Evolutionary conservation across 2,797 vertebrate genomes (phyloP).

Genomic region (Tympanoctomys barrerae): DNA sequence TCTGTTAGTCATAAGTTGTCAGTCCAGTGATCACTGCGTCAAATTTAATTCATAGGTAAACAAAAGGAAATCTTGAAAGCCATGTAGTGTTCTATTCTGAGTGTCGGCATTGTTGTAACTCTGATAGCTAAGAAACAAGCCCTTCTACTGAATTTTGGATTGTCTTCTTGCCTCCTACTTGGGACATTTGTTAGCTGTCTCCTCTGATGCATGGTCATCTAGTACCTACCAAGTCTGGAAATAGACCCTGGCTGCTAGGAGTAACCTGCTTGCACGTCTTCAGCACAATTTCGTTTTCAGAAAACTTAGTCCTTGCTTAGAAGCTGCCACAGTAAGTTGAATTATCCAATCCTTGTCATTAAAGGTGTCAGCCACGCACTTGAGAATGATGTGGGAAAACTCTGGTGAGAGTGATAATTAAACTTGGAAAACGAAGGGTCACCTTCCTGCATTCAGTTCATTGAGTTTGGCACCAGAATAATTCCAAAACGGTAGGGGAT

Average conservation of each 20-base stretch:
- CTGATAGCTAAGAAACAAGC: not conserved
- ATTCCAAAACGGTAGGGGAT: slow-evolving; percentile 72
- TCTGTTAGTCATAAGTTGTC: slow-evolving; percentile 75
- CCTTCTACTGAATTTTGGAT: not conserved
- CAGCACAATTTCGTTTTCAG: slow-evolving; percentile 55
- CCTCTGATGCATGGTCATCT: not conserved
- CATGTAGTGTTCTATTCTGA: slow-evolving; percentile 30
- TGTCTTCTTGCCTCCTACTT: not conserved
- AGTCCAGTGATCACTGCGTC: slow-evolving; percentile 75
- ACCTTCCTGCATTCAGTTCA: slow-evolving; percentile 73
- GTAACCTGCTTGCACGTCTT: not conserved
- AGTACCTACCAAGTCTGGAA: not conserved
- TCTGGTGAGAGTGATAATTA: slow-evolving; percentile 82
- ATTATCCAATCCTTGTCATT: slow-evolving; percentile 71
- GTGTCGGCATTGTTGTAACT: not conserved
- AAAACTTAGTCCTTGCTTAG: slow-evolving; percentile 58
- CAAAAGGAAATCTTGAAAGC: slow-evolving; percentile 76
- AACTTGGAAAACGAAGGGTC: slow-evolving; percentile 77
- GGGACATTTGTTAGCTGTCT: not conserved
- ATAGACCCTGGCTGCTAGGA: not conserved
- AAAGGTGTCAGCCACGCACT: slow-evolving; percentile 68
- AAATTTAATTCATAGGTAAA: slow-evolving; percentile 71
- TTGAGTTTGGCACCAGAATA: slow-evolving; percentile 72
- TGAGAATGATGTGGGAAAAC: slow-evolving; percentile 79
- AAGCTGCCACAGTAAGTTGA: slow-evolving; percentile 59